A percentile compares a stretch with the other conserved stretches of the same genome.
Conservation (phyloP, 2,797 vertebrate species). For the Helicolenus hilgendorfi region DNA sequence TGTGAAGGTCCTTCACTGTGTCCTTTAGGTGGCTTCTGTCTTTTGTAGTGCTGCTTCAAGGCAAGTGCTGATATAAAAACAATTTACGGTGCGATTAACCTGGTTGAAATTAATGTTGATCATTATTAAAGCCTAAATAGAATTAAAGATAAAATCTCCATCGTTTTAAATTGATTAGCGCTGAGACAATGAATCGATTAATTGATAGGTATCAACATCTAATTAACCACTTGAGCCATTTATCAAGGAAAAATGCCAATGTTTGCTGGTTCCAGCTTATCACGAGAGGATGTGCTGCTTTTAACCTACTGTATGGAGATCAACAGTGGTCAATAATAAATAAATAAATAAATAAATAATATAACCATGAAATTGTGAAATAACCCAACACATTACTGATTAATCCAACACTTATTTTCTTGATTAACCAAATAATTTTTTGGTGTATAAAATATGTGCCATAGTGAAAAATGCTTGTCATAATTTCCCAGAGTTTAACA, state of each 20-base stretch:
- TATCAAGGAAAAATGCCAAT: not conserved
- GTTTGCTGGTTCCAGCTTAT: not conserved
- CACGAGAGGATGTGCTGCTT: not conserved
- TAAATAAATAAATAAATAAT: not conserved
- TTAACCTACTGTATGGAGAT: not conserved
- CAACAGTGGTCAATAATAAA: not conserved
- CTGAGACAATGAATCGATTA: not conserved
- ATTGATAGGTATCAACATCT: not conserved
- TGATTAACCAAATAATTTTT: not conserved
- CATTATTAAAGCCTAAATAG: not conserved
- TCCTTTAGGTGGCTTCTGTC: slow-evolving; percentile 22
- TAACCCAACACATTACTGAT: not conserved
- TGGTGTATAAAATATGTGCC: not conserved
- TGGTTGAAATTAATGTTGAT: not conserved
- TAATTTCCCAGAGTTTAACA: not conserved
- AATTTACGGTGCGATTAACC: not conserved
- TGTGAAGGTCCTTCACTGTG: slow-evolving; percentile 28
- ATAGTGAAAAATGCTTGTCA: not conserved
- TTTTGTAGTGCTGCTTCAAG: slow-evolving; percentile 13
- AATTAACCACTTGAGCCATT: not conserved
- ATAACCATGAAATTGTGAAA: not conserved
- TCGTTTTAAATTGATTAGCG: not conserved
- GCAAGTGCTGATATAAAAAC: slow-evolving; percentile 1
- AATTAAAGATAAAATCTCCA: not conserved
- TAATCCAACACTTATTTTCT: not conserved